These are phyloP conservation scores for Hypothenemus hampei DNA, from an alignment of 1,140 invertebrate genomes.

Conservation along the genomic window DNA sequence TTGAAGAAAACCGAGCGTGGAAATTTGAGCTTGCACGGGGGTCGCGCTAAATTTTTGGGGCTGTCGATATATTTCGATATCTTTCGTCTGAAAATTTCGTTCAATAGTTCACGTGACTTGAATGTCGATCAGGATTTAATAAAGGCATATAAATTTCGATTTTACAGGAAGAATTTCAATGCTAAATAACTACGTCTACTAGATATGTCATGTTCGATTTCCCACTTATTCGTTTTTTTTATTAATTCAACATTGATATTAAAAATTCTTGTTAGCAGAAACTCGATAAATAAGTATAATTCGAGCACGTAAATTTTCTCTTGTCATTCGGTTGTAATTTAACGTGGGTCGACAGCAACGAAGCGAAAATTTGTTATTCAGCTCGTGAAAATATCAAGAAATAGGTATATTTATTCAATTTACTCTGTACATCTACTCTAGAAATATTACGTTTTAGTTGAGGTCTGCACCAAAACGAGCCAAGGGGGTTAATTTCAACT, in stretches of 20 bases:
- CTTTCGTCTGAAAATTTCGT: conserved; percentile 7
- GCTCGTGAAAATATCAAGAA: background rate
- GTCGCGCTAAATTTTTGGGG: no score
- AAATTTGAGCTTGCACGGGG: conserved; percentile 15
- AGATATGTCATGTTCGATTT: no score
- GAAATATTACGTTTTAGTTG: background rate
- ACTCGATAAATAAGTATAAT: no score
- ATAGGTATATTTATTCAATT: background rate
- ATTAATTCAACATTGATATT: no score
- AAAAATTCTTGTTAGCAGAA: no score
- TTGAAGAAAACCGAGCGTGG: conserved; percentile 13
- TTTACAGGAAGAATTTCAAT: no score
- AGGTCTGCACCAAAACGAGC: background rate
- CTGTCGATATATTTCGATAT: conserved; percentile 18
- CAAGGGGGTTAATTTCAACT: background rate
- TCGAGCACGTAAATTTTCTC: no score
- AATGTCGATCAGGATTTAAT: background rate
- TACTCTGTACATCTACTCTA: background rate
- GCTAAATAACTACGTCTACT: no score
- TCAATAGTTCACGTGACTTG: conserved; percentile 17
- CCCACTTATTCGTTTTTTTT: no score
- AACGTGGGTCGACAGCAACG: no score
- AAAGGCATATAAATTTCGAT: no score
- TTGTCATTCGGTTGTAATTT: no score
- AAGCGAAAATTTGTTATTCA: background rate